Evolutionary conservation across 2,113 vertebrate genomes (phyloP), one percentile per base, ranked within the genome.

Genomic region (Apodemus speciosus): DNA sequence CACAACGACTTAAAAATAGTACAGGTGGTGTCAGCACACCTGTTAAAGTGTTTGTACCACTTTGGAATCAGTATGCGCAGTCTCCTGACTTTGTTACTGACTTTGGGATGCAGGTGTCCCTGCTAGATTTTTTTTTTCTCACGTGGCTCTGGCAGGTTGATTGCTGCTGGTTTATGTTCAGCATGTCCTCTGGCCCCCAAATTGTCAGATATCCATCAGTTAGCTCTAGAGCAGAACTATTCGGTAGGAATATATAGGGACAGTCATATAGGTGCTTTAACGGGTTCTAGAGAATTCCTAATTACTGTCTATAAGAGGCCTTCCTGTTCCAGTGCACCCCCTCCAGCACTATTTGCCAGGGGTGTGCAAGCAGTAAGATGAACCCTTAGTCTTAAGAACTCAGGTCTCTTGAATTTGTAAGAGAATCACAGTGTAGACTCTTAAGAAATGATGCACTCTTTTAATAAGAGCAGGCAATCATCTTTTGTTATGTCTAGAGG

Each of bases 381-480:
- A 85, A 18, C 30, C 76, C 58, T 72, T 25, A 69, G 18, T 27
- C 8, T 1, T 4, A 40, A 30, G 49, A 25, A 40, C 9, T 73
- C 85, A 89, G 49, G 23, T 64, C 60, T 89, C 6, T 49, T 6
- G 60, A 72, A 58, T 62, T 53, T 73, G 8, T 62, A 32, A 69
- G 85, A 75, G 93, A 73, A 75, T 27, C n/a, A 53, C 6, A 35
- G 46, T 4, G 1, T 68, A 69, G 16, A 77, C 91, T 87, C 30
- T 35, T 35, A 58, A 2, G 30, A 66, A 66, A 66, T 66, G 64
- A 14, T 35, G 30, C 1, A 38, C 23, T 84, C 51, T n/a, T 51
- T 87, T 77, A 90, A 35, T 16, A 85, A 88, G 64, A 90, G 9
- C n/a, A 58, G 49, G 51, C 60, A 95, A 94, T 38, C 38, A 88